A percentile compares a stretch with the other conserved stretches of the same genome.
phyloP scores from a whole-genome alignment of 2,797 vertebrate species.

The Alfaro cultratus region DNA sequence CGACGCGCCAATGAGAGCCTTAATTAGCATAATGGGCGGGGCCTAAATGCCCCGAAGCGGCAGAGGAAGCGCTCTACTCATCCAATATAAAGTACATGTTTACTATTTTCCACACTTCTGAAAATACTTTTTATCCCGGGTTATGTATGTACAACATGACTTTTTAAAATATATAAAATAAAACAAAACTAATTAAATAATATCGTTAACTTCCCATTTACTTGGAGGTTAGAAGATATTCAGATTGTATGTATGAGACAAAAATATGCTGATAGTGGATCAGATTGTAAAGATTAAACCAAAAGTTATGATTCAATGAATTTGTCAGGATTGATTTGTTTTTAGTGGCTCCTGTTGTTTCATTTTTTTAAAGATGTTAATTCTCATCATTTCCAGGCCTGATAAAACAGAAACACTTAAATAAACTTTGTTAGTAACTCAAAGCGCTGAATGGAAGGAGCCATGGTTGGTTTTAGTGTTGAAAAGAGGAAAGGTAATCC shows the following conservation, averaged over 20 bases:
- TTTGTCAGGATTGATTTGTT: not conserved
- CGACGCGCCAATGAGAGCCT: conserved; percentile 83
- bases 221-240: not conserved
- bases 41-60: conserved; percentile 62
- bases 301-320: not conserved
- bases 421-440: conserved; percentile 69
- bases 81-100: conserved; percentile 84
- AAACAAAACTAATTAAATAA: conserved; percentile 2
- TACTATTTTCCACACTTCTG: conserved; percentile 85
- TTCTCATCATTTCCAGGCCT: conserved; percentile 38
- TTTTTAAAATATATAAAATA: conserved; percentile 5
- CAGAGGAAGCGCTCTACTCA: conserved; percentile 49
- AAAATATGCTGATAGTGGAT: not conserved
- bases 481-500: conserved; percentile 81
- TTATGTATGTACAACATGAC: not conserved
- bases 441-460: conserved; percentile 45
- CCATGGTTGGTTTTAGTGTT: conserved; percentile 52
- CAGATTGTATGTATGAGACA: not conserved
- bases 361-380: conserved; percentile 51
- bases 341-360: conserved; percentile 24
- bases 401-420: conserved; percentile 66
- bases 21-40: conserved; percentile 96
- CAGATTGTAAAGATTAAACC: not conserved
- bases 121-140: conserved; percentile 61
- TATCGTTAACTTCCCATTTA: not conserved